phyloP scores from a whole-genome alignment of 2,113 vertebrate species.

The Rhodinocichla rosea region DNA sequence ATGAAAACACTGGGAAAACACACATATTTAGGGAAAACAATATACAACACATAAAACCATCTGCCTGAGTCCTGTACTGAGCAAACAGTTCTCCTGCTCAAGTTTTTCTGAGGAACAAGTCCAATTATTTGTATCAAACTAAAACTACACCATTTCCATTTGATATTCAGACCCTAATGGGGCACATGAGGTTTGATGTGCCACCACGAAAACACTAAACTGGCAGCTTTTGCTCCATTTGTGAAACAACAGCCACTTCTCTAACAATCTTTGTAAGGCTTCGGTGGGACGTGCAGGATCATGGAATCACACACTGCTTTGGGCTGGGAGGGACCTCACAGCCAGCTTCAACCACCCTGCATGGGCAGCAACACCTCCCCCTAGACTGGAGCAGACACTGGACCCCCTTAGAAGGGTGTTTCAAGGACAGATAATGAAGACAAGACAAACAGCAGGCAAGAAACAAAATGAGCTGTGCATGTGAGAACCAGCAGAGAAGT shows the following conservation, averaged over 20 bases:
- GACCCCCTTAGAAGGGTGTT: neutral
- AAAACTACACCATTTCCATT: neutral
- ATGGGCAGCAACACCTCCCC: neutral
- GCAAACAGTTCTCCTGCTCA: neutral
- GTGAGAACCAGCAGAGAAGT: neutral
- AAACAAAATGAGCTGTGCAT: neutral
- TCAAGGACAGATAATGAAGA: neutral
- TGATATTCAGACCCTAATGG: neutral
- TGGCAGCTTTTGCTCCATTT: neutral
- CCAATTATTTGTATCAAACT: neutral
- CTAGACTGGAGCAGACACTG: neutral
- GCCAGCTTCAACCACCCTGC: accelerated
- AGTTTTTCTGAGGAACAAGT: neutral
- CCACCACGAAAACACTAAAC: neutral
- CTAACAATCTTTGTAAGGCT: neutral
- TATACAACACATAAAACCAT: neutral
- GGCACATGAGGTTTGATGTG: neutral
- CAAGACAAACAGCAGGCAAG: neutral
- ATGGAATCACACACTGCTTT: neutral
- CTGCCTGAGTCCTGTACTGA: neutral
- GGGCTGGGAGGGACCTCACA: neutral
- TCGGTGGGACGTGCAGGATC: accelerated
- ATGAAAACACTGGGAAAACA: neutral
- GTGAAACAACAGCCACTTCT: neutral
- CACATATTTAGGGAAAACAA: neutral